Evolutionary conservation across 2,888 invertebrate genomes (phyloP).

Genomic region (Patella ulyssiponensis): DNA sequence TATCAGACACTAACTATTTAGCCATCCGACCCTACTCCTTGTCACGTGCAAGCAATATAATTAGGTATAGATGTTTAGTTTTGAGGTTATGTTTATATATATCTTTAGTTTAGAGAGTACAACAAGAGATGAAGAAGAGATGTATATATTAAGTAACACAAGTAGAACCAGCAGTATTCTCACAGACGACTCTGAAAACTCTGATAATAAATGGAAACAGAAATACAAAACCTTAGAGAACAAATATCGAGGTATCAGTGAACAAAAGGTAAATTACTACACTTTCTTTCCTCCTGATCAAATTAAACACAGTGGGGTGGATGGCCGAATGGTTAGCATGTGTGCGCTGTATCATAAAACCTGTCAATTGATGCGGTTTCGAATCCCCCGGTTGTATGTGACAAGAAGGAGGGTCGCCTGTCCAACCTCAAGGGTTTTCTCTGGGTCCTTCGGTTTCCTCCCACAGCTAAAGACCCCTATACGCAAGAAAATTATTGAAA

Average conservation of each 20-base stretch:
- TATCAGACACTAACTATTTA: no score
- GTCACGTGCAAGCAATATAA: neutral
- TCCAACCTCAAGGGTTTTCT: no score
- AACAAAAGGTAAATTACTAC: conserved; percentile 59
- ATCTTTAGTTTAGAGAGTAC: conserved; percentile 42
- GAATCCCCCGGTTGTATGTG: no score
- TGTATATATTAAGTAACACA: conserved; percentile 29
- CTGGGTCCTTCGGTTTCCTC: no score
- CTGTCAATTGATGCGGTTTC: no score
- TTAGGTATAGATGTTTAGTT: neutral
- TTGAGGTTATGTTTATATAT: neutral
- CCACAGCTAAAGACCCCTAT: no score
- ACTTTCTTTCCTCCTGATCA: no score
- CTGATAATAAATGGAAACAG: conserved; percentile 37
- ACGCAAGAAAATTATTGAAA: no score
- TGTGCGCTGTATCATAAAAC: no score
- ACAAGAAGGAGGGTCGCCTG: no score
- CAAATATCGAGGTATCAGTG: conserved; percentile 48
- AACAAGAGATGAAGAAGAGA: conserved; percentile 41
- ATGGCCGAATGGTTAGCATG: neutral
- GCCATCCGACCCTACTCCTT: no score
- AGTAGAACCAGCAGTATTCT: conserved; percentile 17
- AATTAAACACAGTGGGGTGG: neutral
- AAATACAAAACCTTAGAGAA: conserved; percentile 48
- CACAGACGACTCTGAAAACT: conserved; percentile 27